A percentile compares a stretch with the other conserved stretches of the same genome.
phyloP scores from a whole-genome alignment of 1,140 invertebrate genomes.

The Megalonaias nervosa region DNA sequence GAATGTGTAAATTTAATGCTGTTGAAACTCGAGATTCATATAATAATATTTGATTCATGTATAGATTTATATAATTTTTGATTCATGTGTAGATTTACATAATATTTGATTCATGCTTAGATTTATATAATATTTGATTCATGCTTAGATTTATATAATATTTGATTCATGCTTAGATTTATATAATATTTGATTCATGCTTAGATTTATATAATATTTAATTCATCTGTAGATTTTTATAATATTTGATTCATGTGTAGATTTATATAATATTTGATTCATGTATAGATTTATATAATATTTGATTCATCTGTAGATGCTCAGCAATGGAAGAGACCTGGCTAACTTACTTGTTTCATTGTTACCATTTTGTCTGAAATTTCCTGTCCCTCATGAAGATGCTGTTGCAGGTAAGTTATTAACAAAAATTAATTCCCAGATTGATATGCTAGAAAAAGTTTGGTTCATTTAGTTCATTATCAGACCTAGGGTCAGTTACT shows the following conservation, averaged over 20 bases:
- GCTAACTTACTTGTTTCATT: slow-evolving; percentile 55
- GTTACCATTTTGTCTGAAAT: slow-evolving; percentile 51
- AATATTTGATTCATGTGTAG: not conserved
- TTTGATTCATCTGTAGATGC: slow-evolving; percentile 40
- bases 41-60: not conserved
- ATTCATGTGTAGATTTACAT: not conserved
- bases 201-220: not conserved
- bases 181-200: not conserved
- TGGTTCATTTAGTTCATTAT: no score
- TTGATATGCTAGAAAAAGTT: no score
- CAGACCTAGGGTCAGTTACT: no score
- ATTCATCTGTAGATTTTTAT: slow-evolving; percentile 4
- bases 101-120: slow-evolving; percentile 2
- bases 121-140: not conserved
- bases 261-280: not conserved
- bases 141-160: not conserved
- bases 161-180: not conserved
- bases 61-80: not conserved
- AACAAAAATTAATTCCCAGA: no score
- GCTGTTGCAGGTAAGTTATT: no score
- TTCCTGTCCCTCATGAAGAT: slow-evolving; percentile 19
- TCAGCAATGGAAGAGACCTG: slow-evolving; percentile 48
- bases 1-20: no score
- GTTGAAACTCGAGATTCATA: not conserved
- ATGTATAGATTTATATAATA: not conserved